phyloP scores from a whole-genome alignment of 2,113 vertebrate species.

The Etheostoma cragini region DNA sequence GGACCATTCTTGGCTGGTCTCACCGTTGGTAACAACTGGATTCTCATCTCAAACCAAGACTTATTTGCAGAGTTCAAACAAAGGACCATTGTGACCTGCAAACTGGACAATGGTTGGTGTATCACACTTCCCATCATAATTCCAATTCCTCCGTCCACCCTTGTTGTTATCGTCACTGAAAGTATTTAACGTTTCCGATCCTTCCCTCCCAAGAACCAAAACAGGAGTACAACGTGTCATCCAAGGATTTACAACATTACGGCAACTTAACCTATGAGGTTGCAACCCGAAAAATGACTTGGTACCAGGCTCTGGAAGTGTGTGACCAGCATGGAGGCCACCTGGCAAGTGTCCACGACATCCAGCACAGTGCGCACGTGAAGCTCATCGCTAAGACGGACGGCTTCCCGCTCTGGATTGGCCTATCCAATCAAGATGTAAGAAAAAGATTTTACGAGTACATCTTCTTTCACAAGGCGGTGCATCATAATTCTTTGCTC shows the following conservation, averaged over 20 bases:
- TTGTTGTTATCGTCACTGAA: background rate
- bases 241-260: constrained; percentile 75
- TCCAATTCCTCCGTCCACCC: background rate
- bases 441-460: constrained; percentile 61
- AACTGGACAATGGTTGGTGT: constrained; percentile 90
- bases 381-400: constrained; percentile 86
- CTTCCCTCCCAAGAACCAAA: constrained; percentile 70
- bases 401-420: constrained; percentile 94
- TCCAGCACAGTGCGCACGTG: constrained; percentile 82
- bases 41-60: constrained; percentile 75
- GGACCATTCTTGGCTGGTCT: constrained; percentile 88
- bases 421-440: constrained; percentile 93
- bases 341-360: constrained; percentile 89
- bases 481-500: background rate
- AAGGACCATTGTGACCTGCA: constrained; percentile 90
- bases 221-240: constrained; percentile 79
- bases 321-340: constrained; percentile 85
- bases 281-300: constrained; percentile 85
- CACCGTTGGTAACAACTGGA: constrained; percentile 86
- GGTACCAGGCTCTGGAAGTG: constrained; percentile 89
- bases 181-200: background rate
- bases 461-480: background rate
- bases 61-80: constrained; percentile 83
- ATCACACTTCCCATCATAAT: background rate
- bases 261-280: constrained; percentile 85